phyloP scores from a whole-genome alignment of 2,888 invertebrate species.

The Lobophora halterata region DNA sequence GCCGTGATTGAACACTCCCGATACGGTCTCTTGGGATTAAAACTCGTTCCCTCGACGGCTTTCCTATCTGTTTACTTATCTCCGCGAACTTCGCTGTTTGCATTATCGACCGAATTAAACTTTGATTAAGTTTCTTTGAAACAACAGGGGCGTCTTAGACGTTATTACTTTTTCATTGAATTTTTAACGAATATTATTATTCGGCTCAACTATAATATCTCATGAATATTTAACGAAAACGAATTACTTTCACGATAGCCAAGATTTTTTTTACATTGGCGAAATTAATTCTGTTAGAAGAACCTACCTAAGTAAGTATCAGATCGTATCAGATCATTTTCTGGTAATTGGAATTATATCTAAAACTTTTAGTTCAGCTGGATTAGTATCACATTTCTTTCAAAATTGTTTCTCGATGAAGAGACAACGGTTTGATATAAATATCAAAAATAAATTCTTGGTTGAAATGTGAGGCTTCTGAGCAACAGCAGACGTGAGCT shows the following conservation, averaged over 20 bases:
- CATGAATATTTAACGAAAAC: conserved; percentile 24
- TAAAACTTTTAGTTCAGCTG: neutral
- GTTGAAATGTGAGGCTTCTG: conserved; percentile 25
- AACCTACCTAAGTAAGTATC: too few species aligned
- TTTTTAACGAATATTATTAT: conserved; percentile 26
- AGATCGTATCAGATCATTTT: conserved; percentile 12
- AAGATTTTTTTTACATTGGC: conserved; percentile 6
- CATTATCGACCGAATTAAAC: conserved; percentile 71
- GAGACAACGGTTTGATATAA: conserved; percentile 3
- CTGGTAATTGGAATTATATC: conserved; percentile 13
- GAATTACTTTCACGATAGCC: conserved; percentile 19
- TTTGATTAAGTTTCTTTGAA: conserved; percentile 64
- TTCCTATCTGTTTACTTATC: conserved; percentile 66
- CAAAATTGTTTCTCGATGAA: conserved; percentile 2
- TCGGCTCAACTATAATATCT: conserved; percentile 21
- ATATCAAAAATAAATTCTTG: conserved; percentile 13
- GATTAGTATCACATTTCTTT: neutral
- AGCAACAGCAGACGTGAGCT: conserved; percentile 48
- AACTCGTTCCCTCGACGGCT: conserved; percentile 66
- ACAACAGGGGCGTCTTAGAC: conserved; percentile 41
- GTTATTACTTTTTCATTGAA: conserved; percentile 32
- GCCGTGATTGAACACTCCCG: conserved; percentile 74
- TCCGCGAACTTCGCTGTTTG: conserved; percentile 66
- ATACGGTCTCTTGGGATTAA: conserved; percentile 60
- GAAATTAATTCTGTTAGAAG: conserved; percentile 15